phyloP scores from a whole-genome alignment of 2,113 vertebrate species.

The Nothoprocta perdicaria region DNA sequence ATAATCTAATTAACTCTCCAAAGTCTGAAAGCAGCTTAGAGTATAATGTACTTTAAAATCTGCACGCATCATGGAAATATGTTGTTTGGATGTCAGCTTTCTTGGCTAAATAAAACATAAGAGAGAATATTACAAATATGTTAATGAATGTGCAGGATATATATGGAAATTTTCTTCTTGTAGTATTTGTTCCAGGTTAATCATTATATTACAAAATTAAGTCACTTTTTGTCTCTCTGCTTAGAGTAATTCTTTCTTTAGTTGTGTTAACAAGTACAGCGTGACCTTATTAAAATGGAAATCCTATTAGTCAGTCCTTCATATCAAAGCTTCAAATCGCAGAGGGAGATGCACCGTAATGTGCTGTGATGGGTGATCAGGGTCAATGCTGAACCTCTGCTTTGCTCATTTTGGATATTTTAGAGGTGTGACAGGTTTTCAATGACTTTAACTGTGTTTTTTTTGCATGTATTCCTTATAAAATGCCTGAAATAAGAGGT shows the following conservation, averaged over 20 bases:
- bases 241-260: not conserved
- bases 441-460: not conserved
- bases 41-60: not conserved
- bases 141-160: not conserved
- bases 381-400: not conserved
- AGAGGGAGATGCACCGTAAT: not conserved
- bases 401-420: not conserved
- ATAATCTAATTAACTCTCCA: not conserved
- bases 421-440: not conserved
- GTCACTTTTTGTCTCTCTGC: not conserved
- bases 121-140: accelerated
- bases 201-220: not conserved
- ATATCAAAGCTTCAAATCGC: not conserved
- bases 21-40: not conserved
- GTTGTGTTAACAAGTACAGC: not conserved
- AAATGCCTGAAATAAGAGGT: not conserved
- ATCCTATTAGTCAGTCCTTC: not conserved
- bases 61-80: not conserved
- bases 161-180: not conserved
- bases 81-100: not conserved
- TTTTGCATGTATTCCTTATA: not conserved
- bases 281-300: conserved; percentile 26
- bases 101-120: not conserved
- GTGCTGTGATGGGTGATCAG: not conserved
- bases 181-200: conserved; percentile 22